Percentiles rank a stretch among this genome's conserved stretches.
Conservation (phyloP, 2,888 invertebrate species). For the Drosophila histrio region DNA sequence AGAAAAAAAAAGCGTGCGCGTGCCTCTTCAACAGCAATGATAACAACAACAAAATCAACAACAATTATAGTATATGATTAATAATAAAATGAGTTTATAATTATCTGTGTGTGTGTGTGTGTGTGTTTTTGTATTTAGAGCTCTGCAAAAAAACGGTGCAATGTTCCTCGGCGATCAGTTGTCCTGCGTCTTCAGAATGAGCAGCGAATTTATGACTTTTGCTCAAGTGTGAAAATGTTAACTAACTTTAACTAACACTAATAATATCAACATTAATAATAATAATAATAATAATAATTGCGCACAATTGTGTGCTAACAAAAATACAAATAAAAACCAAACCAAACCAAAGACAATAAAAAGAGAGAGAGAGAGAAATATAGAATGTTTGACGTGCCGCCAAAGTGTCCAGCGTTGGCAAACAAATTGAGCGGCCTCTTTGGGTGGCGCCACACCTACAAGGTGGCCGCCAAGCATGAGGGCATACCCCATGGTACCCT, state of each 20-base stretch:
- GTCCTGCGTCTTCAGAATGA: slow-evolving; percentile 14
- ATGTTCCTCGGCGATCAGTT: slow-evolving; percentile 19
- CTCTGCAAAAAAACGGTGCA: slow-evolving; percentile 17
- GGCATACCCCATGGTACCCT: slow-evolving; percentile 84
- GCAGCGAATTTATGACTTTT: slow-evolving; percentile 32
- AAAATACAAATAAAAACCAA: slow-evolving; percentile 3
- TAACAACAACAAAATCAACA: slow-evolving; percentile 16
- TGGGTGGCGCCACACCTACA: slow-evolving; percentile 92
- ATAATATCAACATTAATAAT: neutral
- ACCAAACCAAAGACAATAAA: slow-evolving; percentile 11
- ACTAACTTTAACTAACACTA: slow-evolving; percentile 21
- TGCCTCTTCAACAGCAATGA: slow-evolving; percentile 24
- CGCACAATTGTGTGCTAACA: slow-evolving; percentile 7
- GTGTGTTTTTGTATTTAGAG: slow-evolving; percentile 4
- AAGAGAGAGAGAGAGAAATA: slow-evolving; percentile 14
- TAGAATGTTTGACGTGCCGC: slow-evolving; percentile 87
- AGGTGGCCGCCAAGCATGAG: slow-evolving; percentile 91
- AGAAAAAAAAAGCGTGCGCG: slow-evolving; percentile 17
- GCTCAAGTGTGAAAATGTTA: slow-evolving; percentile 38
- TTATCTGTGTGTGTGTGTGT: too few species aligned
- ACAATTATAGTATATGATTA: slow-evolving; percentile 3
- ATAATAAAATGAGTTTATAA: slow-evolving; percentile 1
- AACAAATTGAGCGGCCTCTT: slow-evolving; percentile 91
- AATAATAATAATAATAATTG: slow-evolving; percentile 6
- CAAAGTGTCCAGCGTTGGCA: slow-evolving; percentile 90